phyloP scores from a whole-genome alignment of 2,113 vertebrate species.

The Neogobius melanostomus region DNA sequence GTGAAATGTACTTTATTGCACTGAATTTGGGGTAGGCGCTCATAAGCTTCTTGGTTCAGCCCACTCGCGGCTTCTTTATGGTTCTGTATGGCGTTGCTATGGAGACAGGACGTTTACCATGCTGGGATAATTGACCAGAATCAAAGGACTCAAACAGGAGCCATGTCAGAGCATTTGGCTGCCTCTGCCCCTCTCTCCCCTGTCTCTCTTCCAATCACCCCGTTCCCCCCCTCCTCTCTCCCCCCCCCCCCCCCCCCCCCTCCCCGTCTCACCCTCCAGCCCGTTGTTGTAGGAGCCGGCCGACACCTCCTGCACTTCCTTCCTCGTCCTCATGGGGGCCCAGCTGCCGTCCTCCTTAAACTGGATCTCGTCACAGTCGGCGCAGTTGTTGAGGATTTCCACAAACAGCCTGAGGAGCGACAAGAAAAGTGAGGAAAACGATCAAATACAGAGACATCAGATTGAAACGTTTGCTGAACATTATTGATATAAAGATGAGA shows the following conservation, averaged over 20 bases:
- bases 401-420: conserved; percentile 86
- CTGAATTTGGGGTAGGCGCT: too few relatives aligned
- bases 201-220: too few relatives aligned
- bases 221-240: too few relatives aligned
- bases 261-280: conserved; percentile 81
- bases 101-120: conserved; percentile 28
- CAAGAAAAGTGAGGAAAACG: not conserved
- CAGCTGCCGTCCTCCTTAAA: conserved; percentile 97
- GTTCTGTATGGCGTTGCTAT: conserved; percentile 38
- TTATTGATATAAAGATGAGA: too few relatives aligned
- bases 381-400: conserved; percentile 96
- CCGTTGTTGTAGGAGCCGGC: conserved; percentile 86
- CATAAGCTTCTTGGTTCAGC: too few relatives aligned
- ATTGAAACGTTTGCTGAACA: too few relatives aligned
- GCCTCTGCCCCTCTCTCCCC: too few relatives aligned
- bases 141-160: not conserved
- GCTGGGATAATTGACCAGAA: conserved; percentile 31
- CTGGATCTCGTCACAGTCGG: conserved; percentile 97
- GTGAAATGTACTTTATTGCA: too few relatives aligned
- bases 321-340: conserved; percentile 97
- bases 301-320: conserved; percentile 94
- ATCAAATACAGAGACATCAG: too few relatives aligned
- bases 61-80: too few relatives aligned
- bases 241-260: too few relatives aligned
- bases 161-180: too few relatives aligned